Conservation (phyloP, 2,888 invertebrate genomes). For the Perithous albicinctus region DNA sequence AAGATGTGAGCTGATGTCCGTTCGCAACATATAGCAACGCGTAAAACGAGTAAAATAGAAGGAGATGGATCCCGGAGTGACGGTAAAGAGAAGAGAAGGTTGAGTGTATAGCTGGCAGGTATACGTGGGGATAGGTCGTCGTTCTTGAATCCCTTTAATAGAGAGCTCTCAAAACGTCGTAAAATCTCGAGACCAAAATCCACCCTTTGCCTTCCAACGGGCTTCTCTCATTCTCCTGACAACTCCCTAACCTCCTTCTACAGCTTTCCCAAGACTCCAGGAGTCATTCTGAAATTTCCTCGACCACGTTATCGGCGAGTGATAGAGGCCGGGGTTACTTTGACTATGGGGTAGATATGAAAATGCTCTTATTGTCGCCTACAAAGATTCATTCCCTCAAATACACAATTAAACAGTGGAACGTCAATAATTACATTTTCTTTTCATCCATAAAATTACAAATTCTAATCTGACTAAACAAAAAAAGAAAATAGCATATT, state of each 20-base stretch:
- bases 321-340: conserved; percentile 2
- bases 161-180: conserved; percentile 75
- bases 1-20: conserved; percentile 30
- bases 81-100: neutral
- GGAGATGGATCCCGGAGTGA: neutral
- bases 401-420: neutral
- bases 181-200: conserved; percentile 72
- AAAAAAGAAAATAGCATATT: too few species aligned
- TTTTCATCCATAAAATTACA: too few species aligned
- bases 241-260: neutral
- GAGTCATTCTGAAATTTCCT: conserved; percentile 23
- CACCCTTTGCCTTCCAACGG: conserved; percentile 27
- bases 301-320: conserved; percentile 30
- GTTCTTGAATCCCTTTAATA: conserved; percentile 69
- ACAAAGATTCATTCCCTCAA: neutral
- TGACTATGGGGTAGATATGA: conserved; percentile 21
- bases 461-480: too few species aligned
- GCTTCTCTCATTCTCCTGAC: conserved; percentile 5
- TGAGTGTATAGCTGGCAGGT: neutral
- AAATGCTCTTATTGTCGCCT: neutral
- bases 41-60: neutral
- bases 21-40: conserved; percentile 15
- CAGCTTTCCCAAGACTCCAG: neutral
- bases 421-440: neutral
- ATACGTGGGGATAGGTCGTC: conserved; percentile 31